phyloP scores from a whole-genome alignment of 2,888 invertebrate genomes.

The Pherbina coryleti region DNA sequence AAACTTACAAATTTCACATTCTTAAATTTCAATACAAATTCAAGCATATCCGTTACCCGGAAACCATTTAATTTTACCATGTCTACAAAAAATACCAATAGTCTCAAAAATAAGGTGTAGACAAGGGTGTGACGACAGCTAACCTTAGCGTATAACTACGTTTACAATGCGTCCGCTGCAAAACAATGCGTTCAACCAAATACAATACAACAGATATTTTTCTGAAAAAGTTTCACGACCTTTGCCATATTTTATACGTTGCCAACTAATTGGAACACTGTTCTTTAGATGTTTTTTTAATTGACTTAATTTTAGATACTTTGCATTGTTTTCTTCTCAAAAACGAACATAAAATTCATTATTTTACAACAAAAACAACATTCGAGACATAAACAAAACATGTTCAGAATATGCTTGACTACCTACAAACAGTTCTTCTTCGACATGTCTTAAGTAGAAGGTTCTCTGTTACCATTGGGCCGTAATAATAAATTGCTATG shows the following conservation, averaged over 20 bases:
- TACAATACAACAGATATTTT: neutral
- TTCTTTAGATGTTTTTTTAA: slow-evolving; percentile 47
- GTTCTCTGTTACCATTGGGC: neutral
- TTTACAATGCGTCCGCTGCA: too few species aligned
- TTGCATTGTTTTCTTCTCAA: slow-evolving; percentile 52
- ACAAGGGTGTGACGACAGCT: too few species aligned
- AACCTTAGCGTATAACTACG: too few species aligned
- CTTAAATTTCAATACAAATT: too few species aligned
- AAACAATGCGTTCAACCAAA: neutral
- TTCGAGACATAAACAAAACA: neutral
- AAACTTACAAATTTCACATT: too few species aligned
- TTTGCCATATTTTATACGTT: neutral
- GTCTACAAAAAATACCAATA: too few species aligned
- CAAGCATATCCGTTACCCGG: too few species aligned
- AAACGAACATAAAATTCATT: neutral
- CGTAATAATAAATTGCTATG: neutral
- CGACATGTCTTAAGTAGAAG: neutral
- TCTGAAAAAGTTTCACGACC: neutral
- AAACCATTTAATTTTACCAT: too few species aligned
- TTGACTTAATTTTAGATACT: slow-evolving; percentile 36
- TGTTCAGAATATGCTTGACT: too few species aligned
- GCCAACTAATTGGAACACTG: slow-evolving; percentile 53
- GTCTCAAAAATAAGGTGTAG: too few species aligned
- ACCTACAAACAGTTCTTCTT: too few species aligned
- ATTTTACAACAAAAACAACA: neutral